Evolutionary conservation across 2,797 vertebrate genomes (phyloP).

Genomic region (Octomys mimax): DNA sequence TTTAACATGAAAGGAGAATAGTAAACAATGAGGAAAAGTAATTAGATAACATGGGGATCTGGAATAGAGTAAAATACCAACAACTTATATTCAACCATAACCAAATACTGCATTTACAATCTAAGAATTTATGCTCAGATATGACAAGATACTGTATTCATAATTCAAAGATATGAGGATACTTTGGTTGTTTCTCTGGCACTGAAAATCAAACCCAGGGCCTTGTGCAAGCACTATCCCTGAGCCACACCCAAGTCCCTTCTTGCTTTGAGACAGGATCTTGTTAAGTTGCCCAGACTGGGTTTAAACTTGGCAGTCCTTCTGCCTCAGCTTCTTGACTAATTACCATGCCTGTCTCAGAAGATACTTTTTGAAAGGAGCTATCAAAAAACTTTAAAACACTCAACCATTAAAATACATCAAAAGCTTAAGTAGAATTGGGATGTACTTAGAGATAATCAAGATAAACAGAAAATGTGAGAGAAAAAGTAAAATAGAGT

Average conservation of each 20-base stretch:
- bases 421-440: neutral
- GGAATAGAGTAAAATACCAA: constrained; percentile 7
- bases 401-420: neutral
- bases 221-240: neutral
- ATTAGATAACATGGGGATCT: neutral
- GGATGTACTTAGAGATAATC: neutral
- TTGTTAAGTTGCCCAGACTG: neutral
- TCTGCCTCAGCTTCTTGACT: neutral
- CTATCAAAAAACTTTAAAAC: neutral
- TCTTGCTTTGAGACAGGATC: neutral
- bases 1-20: neutral
- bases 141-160: neutral
- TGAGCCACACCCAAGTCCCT: neutral
- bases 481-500: constrained; percentile 9
- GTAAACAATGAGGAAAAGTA: neutral
- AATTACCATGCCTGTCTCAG: neutral
- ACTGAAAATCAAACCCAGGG: neutral
- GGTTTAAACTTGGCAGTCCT: neutral
- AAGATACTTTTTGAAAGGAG: constrained; percentile 32
- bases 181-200: neutral
- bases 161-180: neutral
- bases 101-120: neutral
- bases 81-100: neutral
- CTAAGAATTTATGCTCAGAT: neutral
- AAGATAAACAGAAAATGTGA: constrained; percentile 30